Conservation (phyloP, 2,797 vertebrate species). For the Paedocypris micromegethes region DNA sequence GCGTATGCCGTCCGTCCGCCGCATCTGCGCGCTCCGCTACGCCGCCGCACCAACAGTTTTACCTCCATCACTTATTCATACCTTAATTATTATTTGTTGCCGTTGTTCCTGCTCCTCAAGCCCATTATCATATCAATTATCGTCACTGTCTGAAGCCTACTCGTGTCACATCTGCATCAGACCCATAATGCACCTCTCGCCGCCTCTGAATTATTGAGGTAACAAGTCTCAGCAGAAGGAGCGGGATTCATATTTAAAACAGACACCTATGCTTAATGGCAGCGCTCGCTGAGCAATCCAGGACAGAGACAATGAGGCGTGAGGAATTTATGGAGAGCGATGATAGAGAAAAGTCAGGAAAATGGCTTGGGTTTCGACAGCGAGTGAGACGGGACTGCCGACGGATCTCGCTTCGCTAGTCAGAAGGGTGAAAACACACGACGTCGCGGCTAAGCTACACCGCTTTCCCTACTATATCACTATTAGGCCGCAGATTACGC, state of each 20-base stretch:
- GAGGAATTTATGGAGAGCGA: not conserved
- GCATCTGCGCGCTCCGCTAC: constrained; percentile 48
- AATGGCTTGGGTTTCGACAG: too few species aligned
- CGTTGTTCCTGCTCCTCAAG: constrained; percentile 59
- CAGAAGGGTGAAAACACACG: too few species aligned
- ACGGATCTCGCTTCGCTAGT: too few species aligned
- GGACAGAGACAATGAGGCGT: constrained; percentile 29
- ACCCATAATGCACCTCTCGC: constrained; percentile 66
- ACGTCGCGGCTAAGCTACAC: too few species aligned
- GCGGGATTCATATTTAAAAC: constrained; percentile 72
- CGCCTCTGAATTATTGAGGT: constrained; percentile 68
- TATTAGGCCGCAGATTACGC: too few species aligned
- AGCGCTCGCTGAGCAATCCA: constrained; percentile 57
- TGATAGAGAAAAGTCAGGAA: too few species aligned
- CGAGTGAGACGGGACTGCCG: too few species aligned
- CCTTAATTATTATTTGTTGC: constrained; percentile 71
- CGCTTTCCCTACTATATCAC: too few species aligned
- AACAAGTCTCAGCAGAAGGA: constrained; percentile 69
- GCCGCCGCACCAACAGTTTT: constrained; percentile 65
- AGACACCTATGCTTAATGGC: constrained; percentile 70
- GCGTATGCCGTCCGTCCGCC: constrained; percentile 22
- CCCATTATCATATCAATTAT: constrained; percentile 77
- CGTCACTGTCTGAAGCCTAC: constrained; percentile 69
- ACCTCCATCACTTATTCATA: constrained; percentile 68
- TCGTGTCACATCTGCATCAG: constrained; percentile 73